phyloP scores from a whole-genome alignment of 2,113 vertebrate species.

The Strix aluco region DNA sequence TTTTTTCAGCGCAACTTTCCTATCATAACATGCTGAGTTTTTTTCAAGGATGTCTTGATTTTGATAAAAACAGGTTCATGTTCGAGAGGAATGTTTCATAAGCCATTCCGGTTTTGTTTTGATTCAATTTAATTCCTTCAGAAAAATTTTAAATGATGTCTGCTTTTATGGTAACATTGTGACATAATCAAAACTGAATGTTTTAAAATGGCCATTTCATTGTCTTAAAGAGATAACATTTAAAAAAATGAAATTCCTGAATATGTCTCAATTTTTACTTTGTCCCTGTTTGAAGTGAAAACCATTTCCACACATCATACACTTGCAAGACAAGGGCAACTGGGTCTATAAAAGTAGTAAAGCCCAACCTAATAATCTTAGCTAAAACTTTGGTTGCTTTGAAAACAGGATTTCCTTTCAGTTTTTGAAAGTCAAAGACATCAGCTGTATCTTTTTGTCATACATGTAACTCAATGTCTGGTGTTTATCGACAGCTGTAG shows the following conservation, averaged over 20 bases:
- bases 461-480: accelerated
- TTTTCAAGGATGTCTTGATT: background rate
- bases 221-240: background rate
- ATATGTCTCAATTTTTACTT: background rate
- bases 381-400: background rate
- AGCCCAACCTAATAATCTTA: background rate
- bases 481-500: background rate
- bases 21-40: background rate
- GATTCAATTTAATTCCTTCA: background rate
- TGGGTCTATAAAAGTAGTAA: background rate
- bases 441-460: background rate
- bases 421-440: background rate
- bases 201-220: background rate
- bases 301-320: background rate
- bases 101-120: background rate
- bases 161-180: background rate
- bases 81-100: background rate
- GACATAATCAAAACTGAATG: background rate
- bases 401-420: background rate
- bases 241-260: background rate
- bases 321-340: background rate
- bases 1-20: background rate
- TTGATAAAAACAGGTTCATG: background rate
- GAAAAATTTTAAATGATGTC: background rate
- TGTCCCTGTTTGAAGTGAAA: background rate